These are phyloP conservation scores for Rhynchophorus ferrugineus DNA, from an alignment of 1,140 invertebrate species.

Conservation along the genomic window DNA sequence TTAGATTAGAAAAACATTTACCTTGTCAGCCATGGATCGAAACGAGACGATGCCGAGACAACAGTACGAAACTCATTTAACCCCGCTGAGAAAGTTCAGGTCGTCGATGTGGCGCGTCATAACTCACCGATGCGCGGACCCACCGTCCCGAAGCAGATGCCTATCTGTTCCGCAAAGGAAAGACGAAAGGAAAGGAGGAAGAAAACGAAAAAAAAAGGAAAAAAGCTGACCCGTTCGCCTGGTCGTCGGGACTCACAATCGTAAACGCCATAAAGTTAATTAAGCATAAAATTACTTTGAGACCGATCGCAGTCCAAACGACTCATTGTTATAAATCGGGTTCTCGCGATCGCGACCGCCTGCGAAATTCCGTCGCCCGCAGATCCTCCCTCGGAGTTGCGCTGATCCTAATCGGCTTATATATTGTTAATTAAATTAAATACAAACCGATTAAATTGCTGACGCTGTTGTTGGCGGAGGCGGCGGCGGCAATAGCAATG, in stretches of 20 bases:
- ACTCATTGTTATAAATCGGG: conserved; percentile 19
- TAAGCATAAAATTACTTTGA: conserved; percentile 18
- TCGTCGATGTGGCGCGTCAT: not conserved
- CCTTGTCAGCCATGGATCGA: too few relatives aligned
- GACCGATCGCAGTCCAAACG: not conserved
- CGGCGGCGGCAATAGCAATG: not conserved
- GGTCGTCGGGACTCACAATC: too few relatives aligned
- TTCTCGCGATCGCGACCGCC: conserved; percentile 1
- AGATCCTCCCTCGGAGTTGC: not conserved
- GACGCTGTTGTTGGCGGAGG: not conserved
- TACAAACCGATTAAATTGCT: conserved; percentile 17
- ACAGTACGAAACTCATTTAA: not conserved
- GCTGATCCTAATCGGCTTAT: conserved; percentile 16
- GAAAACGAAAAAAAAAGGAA: not conserved
- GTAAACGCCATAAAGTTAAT: conserved; percentile 18
- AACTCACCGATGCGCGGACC: too few relatives aligned
- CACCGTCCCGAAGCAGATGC: not conserved
- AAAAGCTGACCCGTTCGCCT: not conserved
- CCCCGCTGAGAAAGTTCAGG: not conserved
- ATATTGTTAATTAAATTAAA: conserved; percentile 22
- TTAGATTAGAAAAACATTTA: too few relatives aligned
- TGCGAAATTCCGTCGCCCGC: conserved; percentile 6
- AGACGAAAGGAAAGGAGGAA: not conserved
- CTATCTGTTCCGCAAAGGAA: not conserved
- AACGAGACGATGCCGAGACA: too few relatives aligned